Evolutionary conservation across 1,140 invertebrate genomes (phyloP).

Genomic region (Melanaphis sacchari): DNA sequence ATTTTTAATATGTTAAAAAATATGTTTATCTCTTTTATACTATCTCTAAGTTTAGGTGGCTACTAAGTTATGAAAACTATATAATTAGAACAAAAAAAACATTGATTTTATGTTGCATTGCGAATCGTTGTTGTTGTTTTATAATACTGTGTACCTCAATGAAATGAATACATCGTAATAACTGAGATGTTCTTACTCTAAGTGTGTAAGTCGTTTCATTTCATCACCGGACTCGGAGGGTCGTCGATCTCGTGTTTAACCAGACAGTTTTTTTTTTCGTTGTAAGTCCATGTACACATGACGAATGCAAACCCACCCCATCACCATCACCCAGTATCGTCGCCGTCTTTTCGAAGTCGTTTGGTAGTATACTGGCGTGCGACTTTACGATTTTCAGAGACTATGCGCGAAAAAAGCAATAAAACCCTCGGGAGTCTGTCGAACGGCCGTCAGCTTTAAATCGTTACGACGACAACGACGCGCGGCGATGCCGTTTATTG

Average conservation of each 20-base stretch:
- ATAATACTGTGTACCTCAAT: not conserved
- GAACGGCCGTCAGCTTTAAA: slow-evolving; percentile 1
- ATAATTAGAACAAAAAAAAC: not conserved
- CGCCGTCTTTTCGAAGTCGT: not conserved
- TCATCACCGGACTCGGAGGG: not conserved
- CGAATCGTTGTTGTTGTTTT: not conserved
- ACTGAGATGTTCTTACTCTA: not conserved
- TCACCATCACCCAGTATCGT: not conserved
- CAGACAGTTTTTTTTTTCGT: not conserved
- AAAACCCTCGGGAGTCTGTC: slow-evolving; percentile 3
- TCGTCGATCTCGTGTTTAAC: not conserved
- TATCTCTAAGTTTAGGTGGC: not conserved
- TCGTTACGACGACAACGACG: not conserved
- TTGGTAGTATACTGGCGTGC: not conserved
- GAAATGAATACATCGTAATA: not conserved
- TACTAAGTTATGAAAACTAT: not conserved
- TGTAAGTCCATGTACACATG: not conserved
- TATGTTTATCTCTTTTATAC: no score
- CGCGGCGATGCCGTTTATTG: not conserved
- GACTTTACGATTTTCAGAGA: slow-evolving; percentile 8
- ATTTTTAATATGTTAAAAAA: no score
- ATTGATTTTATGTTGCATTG: not conserved
- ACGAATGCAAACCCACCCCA: not conserved
- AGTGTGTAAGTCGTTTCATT: not conserved
- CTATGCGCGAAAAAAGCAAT: slow-evolving; percentile 2